Conservation (phyloP, 2,888 invertebrate species). For the Cephus spinipes region DNA sequence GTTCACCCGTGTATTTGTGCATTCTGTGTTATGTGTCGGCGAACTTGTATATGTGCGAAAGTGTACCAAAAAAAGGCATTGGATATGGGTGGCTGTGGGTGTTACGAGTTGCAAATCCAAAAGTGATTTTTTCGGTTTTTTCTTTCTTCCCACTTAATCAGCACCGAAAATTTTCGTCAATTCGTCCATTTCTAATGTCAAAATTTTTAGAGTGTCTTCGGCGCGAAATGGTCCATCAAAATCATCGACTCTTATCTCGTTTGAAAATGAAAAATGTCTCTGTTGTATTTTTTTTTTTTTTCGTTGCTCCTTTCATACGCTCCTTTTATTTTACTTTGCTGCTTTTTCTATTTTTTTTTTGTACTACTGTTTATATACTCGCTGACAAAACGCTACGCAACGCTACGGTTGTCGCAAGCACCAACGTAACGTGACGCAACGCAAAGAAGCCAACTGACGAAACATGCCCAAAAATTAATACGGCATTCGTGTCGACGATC, state of each 20-base stretch:
- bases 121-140: background rate
- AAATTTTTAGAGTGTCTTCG: background rate
- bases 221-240: background rate
- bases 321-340: constrained; percentile 10
- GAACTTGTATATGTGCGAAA: background rate
- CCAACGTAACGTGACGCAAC: constrained; percentile 43
- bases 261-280: constrained; percentile 17
- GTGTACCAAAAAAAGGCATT: background rate
- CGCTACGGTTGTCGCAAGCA: constrained; percentile 53
- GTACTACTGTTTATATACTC: background rate
- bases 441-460: constrained; percentile 58
- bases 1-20: background rate
- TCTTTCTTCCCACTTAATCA: background rate
- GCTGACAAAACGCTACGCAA: constrained; percentile 48
- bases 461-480: constrained; percentile 65
- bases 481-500: constrained; percentile 56
- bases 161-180: background rate
- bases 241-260: constrained; percentile 7
- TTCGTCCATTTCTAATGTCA: background rate
- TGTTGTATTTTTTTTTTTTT: constrained; percentile 6
- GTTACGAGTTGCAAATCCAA: background rate
- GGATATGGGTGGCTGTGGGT: background rate
- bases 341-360: background rate
- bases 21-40: background rate
- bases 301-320: constrained; percentile 9